These are phyloP conservation scores for Acridotheres tristis DNA, from an alignment of 2,797 vertebrate genomes.

Conservation along the genomic window DNA sequence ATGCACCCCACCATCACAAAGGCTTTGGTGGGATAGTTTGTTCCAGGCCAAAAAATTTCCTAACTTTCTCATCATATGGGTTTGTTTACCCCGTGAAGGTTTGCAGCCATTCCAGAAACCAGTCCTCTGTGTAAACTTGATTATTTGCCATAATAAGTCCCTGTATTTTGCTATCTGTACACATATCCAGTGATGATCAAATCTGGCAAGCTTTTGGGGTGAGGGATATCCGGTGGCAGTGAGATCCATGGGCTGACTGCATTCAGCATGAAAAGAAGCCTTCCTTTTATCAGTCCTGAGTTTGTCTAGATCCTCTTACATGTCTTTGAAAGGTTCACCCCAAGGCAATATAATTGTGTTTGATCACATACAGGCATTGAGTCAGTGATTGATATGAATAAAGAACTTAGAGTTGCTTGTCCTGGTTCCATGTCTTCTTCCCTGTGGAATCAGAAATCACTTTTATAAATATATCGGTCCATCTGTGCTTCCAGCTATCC, in stretches of 20 bases:
- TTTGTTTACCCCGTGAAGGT: not conserved
- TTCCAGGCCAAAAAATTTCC: not conserved
- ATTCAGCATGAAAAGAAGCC: not conserved
- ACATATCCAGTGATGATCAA: not conserved
- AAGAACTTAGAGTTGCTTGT: conserved; percentile 44
- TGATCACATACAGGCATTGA: conserved; percentile 51
- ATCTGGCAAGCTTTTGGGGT: not conserved
- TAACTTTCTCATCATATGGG: accelerated
- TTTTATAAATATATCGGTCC: conserved; percentile 51
- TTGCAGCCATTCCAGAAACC: not conserved
- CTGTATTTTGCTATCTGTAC: not conserved
- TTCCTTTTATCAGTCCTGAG: conserved; percentile 38
- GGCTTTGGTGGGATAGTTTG: not conserved
- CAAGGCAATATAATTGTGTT: conserved; percentile 48
- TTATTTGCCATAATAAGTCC: not conserved
- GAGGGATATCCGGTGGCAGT: not conserved
- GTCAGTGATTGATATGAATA: conserved; percentile 53
- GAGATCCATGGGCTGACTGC: not conserved
- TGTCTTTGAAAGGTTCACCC: conserved; percentile 60
- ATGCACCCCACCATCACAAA: not conserved
- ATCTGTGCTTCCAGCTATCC: conserved; percentile 61
- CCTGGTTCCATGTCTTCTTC: conserved; percentile 40
- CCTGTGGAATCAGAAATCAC: conserved; percentile 55
- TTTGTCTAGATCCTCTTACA: conserved; percentile 39
- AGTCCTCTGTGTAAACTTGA: not conserved